Base-by-base conservation (phyloP, 2,797 vertebrate genomes). In the Sebastes kiyomatsui region DNA sequence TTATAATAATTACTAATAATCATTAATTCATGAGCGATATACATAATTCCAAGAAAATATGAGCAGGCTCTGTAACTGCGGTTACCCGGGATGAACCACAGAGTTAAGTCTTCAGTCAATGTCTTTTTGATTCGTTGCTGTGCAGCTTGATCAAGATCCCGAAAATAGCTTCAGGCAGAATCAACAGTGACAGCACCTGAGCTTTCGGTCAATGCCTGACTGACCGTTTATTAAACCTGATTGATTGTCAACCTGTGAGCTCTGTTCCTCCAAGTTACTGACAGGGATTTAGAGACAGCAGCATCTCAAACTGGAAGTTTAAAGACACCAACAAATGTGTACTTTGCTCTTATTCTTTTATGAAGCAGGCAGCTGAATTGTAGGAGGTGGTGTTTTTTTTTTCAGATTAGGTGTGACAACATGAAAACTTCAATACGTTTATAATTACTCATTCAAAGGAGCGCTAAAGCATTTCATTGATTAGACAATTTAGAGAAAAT, bases 181-280 rank as follows among this genome's bases (percentile, higher is more conserved):
- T 92, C 67, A 80, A 87, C 83, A 80, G 54, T 87, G 92, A 93
- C 88, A 76, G 84, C 68, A 75, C 38, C 60, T 38, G 67, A 84
- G 82, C 69, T 77, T 78, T 72, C 38, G 2, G 81, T 84, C 66
- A 75, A 61, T 60, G 83, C 86, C 85, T 76, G 75, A 90, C 75
- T 85, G 87, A 89, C 66, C 83, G 56, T 77, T 86, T 86, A 92
- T 92, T 90, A 91, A 79, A 72, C 55, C 83, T 74, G 86, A 89
- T 83, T 86, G 86, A 83, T 84, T 75, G 80, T 90, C 78, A 81
- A 16, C 30, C 61, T 77, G 65, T 84, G 75, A 66, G 77, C 52
- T 67, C 71, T 68, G 58, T 55, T 76, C 60, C 67, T 0, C 42
- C n/a, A 59, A 87, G 73, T 81, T 74, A 64, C 61, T 65, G 55